A percentile compares a stretch with the other conserved stretches of the same genome.
phyloP scores from a whole-genome alignment of 2,113 vertebrate genomes.

The Colius striatus region DNA sequence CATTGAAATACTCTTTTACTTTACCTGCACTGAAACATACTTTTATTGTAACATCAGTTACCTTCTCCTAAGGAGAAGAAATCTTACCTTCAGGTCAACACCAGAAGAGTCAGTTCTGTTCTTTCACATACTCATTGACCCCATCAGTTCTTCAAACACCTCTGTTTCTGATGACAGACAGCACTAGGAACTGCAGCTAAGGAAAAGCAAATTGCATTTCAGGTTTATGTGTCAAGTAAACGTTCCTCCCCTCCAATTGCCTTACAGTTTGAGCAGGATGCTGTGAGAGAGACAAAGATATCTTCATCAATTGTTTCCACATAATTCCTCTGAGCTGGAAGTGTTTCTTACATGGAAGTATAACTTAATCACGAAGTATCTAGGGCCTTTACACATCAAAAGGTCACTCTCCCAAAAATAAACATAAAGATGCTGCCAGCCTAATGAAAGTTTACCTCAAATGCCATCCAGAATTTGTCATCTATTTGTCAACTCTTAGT shows the following conservation, averaged over 20 bases:
- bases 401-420: slow-evolving; percentile 70
- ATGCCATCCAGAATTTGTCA: slow-evolving; percentile 61
- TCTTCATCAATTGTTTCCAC: not conserved
- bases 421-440: slow-evolving; percentile 44
- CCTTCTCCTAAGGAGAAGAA: not conserved
- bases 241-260: not conserved
- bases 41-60: not conserved
- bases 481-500: slow-evolving; percentile 45
- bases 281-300: not conserved
- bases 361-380: slow-evolving; percentile 39
- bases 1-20: not conserved
- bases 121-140: not conserved
- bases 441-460: slow-evolving; percentile 53
- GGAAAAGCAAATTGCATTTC: not conserved
- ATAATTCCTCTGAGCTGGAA: not conserved
- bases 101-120: not conserved
- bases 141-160: not conserved
- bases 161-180: not conserved
- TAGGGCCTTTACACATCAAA: slow-evolving; percentile 24
- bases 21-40: not conserved
- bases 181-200: not conserved
- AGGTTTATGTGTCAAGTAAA: not conserved
- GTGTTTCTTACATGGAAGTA: not conserved
- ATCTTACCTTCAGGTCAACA: not conserved
- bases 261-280: not conserved